phyloP scores from a whole-genome alignment of 30 jellyfish, hydroid and myxozoan species.

The Aurelia sp. region DNA sequence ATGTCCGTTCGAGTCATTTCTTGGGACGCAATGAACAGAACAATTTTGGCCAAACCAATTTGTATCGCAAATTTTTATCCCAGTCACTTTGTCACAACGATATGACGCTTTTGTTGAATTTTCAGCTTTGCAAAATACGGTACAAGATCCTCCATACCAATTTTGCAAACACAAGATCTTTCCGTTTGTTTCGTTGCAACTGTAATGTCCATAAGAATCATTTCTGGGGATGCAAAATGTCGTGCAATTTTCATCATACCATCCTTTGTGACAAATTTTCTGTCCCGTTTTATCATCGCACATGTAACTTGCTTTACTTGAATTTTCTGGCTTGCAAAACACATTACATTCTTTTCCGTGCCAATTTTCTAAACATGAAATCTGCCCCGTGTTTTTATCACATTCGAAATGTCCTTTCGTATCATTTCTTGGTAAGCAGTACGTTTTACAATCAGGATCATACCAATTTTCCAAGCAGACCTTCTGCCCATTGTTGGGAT shows the following conservation, averaged over 20 bases:
- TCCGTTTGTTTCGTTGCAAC: neutral
- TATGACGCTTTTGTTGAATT: neutral
- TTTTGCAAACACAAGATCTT: neutral
- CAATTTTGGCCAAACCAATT: conserved; percentile 62
- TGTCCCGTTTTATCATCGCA: neutral
- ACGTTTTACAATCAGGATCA: neutral
- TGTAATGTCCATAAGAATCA: conserved; percentile 13
- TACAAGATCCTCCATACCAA: conserved; percentile 28
- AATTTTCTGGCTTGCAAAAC: neutral
- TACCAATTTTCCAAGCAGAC: conserved; percentile 5
- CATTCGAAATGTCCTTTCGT: neutral
- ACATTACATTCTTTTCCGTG: neutral
- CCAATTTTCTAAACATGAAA: neutral
- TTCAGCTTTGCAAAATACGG: conserved; percentile 4
- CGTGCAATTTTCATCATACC: neutral
- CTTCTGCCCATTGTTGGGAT: neutral
- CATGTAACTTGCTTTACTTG: neutral
- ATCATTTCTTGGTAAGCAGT: neutral
- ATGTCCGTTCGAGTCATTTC: conserved; percentile 55
- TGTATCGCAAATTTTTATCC: conserved; percentile 22
- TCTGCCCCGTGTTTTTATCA: neutral
- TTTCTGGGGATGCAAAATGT: neutral
- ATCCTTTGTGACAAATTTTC: neutral
- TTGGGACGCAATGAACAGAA: conserved; percentile 6
- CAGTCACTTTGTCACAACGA: conserved; percentile 41